Percentiles rank a stretch among this genome's conserved stretches.
phyloP scores from a whole-genome alignment of 2,113 vertebrate genomes.

The Otocyon megalotis region DNA sequence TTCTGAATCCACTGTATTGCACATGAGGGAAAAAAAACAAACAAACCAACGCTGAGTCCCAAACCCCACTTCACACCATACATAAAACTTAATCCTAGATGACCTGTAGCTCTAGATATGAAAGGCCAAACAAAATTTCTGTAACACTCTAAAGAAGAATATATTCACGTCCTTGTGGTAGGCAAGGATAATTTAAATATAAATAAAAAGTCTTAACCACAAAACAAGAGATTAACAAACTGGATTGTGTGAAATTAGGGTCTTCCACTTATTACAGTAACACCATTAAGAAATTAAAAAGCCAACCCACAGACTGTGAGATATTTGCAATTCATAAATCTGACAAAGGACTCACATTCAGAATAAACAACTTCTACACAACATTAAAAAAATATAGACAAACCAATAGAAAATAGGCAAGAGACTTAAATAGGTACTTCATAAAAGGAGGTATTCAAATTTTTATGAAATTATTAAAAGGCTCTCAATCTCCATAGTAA shows the following conservation, averaged over 20 bases:
- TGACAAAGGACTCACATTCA: not conserved
- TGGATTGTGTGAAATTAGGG: not conserved
- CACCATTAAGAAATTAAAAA: not conserved
- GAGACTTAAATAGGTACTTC: not conserved
- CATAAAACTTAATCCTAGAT: not conserved
- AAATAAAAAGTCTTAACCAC: not conserved
- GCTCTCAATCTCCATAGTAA: not conserved
- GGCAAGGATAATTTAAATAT: not conserved
- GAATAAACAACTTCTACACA: not conserved
- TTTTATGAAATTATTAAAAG: not conserved
- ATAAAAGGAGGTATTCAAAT: not conserved
- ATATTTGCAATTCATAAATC: not conserved
- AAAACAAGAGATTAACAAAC: not conserved
- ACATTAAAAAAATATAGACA: not conserved
- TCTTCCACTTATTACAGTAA: not conserved
- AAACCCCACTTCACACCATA: not conserved
- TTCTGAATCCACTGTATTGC: not conserved
- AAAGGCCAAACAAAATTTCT: not conserved
- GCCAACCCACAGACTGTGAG: not conserved
- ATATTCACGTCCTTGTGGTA: not conserved
- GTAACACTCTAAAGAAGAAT: not conserved
- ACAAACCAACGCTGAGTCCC: not conserved
- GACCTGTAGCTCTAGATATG: not conserved
- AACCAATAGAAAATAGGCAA: not conserved
- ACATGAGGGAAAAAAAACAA: not conserved